phyloP scores from a whole-genome alignment of 2,113 vertebrate species.

The Pitta sordida region DNA sequence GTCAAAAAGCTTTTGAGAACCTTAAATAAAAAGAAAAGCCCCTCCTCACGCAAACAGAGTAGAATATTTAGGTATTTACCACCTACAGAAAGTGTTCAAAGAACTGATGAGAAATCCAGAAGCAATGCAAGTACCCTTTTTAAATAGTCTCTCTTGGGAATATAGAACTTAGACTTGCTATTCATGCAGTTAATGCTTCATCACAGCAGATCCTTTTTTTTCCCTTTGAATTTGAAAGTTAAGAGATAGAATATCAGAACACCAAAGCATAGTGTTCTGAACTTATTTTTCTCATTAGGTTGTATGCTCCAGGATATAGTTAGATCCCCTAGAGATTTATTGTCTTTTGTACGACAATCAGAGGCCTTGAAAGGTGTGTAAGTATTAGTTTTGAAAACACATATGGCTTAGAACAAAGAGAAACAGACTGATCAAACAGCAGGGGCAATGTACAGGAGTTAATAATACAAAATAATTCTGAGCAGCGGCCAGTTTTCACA shows the following conservation, averaged over 20 bases:
- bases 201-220: background rate
- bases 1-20: background rate
- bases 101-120: slow-evolving; percentile 15
- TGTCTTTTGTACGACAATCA: slow-evolving; percentile 39
- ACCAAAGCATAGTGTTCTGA: slow-evolving; percentile 26
- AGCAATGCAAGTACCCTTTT: slow-evolving; percentile 2
- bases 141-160: slow-evolving; percentile 37
- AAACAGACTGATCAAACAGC: slow-evolving; percentile 58
- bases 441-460: slow-evolving; percentile 47
- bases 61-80: background rate
- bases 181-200: slow-evolving; percentile 33
- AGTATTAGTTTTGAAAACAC: slow-evolving; percentile 61
- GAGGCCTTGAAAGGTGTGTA: slow-evolving; percentile 51
- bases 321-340: slow-evolving; percentile 46
- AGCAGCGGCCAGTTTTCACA: slow-evolving; percentile 50
- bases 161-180: background rate
- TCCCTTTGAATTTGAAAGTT: slow-evolving; percentile 18
- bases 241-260: slow-evolving; percentile 51
- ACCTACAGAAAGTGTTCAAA: background rate
- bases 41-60: background rate
- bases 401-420: slow-evolving; percentile 63
- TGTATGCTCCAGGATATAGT: slow-evolving; percentile 49
- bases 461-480: slow-evolving; percentile 63
- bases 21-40: background rate
- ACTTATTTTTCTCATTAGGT: slow-evolving; percentile 62